Base-by-base conservation (phyloP, 2,113 vertebrate genomes). In the Patagioenas fasciata region DNA sequence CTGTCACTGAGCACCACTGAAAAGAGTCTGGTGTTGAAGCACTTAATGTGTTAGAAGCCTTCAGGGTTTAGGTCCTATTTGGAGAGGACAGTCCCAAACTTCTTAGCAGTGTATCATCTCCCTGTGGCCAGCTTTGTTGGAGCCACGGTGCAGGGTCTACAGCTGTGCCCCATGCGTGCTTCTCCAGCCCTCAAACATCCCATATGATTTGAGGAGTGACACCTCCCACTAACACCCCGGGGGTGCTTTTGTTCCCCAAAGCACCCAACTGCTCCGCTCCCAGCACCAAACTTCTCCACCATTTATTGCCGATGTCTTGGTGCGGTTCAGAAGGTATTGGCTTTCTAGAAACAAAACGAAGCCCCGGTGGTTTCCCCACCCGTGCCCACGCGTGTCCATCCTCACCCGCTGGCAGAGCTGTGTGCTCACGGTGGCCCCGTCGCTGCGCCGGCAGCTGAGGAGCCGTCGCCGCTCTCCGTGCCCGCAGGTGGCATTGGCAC, bases 361-460 rank as follows among this genome's bases (percentile, higher is more conserved):
- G 0, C 8, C 1, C 2, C 0, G 1, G 8, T 6, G 0, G 2
- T 13, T 34, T 2, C 47, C 40, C 28, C 2, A 19, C 29, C 62
- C 7, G 2, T 10, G 1, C 5, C 11, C 24, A 8, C 8, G 5
- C 3, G 7, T 5, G 11, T 31, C 26, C 71, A 25, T 29, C 12
- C 93, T 95, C 93, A 96, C 99, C 99, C 97, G 93, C 86, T 99
- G 97, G 58, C 99, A 99, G 70, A 97, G 91, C 73, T 93, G 97
- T 54, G 93, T 80, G 72, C 97, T 97, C 85, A 98, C 98, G 0
- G 97, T 64, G 96, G 98, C 98, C 34, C 98, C 98, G 2, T 99
- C 99, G 7, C 99, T 99, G 92, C 99, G 99, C 60, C 85, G 71
- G 78, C 99, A 99, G 97, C 99, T 98, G 72, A 99, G 93, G 62